phyloP scores from a whole-genome alignment of 2,113 vertebrate species.

The Phycodurus eques region DNA sequence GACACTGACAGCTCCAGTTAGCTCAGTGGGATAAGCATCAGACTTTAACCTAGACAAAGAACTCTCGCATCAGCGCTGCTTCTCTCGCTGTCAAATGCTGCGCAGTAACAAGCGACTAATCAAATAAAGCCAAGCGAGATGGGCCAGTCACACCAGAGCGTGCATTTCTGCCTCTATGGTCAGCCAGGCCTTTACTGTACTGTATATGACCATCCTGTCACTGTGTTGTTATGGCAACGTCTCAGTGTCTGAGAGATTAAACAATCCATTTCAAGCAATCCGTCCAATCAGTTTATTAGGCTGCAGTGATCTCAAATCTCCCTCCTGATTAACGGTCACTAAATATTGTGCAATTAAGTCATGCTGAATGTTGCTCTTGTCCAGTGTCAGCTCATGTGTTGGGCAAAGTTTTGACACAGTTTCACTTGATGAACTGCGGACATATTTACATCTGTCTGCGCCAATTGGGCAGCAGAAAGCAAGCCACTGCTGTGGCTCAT shows the following conservation, averaged over 20 bases:
- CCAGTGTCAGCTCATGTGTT: slow-evolving; percentile 5
- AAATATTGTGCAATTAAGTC: slow-evolving; percentile 42
- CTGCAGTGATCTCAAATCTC: slow-evolving; percentile 19
- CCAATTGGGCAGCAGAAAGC: slow-evolving; percentile 36
- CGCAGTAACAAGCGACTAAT: slow-evolving; percentile 45
- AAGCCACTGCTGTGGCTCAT: slow-evolving; percentile 29
- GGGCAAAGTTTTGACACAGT: not conserved
- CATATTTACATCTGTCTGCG: slow-evolving; percentile 32
- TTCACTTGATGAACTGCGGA: slow-evolving; percentile 5
- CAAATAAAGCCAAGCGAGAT: slow-evolving; percentile 40
- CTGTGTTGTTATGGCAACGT: slow-evolving; percentile 8
- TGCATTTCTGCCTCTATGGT: slow-evolving; percentile 15
- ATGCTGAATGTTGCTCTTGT: slow-evolving; percentile 19
- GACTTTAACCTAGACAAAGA: slow-evolving; percentile 60
- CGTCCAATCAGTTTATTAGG: slow-evolving; percentile 49
- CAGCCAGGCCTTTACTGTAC: slow-evolving; percentile 6
- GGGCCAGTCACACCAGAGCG: slow-evolving; percentile 27
- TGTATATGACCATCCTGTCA: not conserved
- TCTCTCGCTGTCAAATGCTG: slow-evolving; percentile 14
- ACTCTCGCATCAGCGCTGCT: slow-evolving; percentile 35
- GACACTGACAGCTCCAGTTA: slow-evolving; percentile 67
- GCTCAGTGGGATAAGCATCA: slow-evolving; percentile 57
- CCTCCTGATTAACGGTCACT: slow-evolving; percentile 43
- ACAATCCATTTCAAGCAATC: slow-evolving; percentile 42
- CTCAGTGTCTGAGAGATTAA: slow-evolving; percentile 18